Evolutionary conservation across 37 sponge, comb jelly and placozoan species (phyloP).

Genomic region (Geodia barretti): DNA sequence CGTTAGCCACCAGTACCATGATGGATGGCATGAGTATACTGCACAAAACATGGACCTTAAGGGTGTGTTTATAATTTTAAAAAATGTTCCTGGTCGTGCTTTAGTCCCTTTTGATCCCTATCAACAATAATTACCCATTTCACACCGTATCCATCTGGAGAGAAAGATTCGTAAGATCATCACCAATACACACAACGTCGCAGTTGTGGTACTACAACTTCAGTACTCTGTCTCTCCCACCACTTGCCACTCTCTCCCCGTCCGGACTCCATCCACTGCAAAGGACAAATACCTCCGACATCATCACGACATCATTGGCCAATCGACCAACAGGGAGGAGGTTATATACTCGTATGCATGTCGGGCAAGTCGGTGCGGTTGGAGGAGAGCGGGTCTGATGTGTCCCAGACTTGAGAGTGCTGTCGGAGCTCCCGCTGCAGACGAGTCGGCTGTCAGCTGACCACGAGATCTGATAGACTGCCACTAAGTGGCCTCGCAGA

Average conservation of each 20-base stretch:
- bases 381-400: slow-evolving; percentile 68
- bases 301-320: not conserved
- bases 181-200: not conserved
- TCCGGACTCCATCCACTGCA: slow-evolving; percentile 91
- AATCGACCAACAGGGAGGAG: no score
- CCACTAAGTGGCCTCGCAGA: slow-evolving; percentile 93
- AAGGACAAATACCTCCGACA: not conserved
- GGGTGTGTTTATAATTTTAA: no score
- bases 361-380: slow-evolving; percentile 93
- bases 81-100: no score
- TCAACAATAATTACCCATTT: no score
- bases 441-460: slow-evolving; percentile 95
- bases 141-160: not conserved
- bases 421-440: slow-evolving; percentile 96
- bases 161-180: not conserved
- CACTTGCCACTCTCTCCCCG: slow-evolving; percentile 97
- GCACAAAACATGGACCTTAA: not conserved
- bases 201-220: slow-evolving; percentile 67
- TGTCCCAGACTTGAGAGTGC: slow-evolving; percentile 96
- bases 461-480: slow-evolving; percentile 95
- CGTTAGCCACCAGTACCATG: not conserved
- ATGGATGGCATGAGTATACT: no score
- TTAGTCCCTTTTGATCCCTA: not conserved
- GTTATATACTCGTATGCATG: slow-evolving; percentile 99
- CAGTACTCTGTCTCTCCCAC: slow-evolving; percentile 94